A percentile compares a stretch with the other conserved stretches of the same genome.
Conservation (phyloP, 2,888 invertebrate species). For the Tribolium freemani region DNA sequence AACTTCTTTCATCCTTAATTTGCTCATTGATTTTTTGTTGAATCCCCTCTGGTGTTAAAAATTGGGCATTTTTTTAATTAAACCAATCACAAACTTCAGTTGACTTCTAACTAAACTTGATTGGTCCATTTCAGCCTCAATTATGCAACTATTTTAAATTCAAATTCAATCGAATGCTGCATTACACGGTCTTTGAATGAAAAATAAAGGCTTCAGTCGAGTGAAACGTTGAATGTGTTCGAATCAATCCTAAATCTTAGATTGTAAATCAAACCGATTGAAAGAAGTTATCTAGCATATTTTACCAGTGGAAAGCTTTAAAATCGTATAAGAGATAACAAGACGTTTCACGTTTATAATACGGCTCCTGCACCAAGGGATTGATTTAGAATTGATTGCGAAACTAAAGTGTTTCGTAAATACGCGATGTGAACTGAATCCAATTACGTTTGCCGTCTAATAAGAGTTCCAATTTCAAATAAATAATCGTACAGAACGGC, state of each 20-base stretch:
- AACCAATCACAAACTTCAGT: neutral
- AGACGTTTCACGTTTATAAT: slow-evolving; percentile 29
- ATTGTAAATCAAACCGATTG: slow-evolving; percentile 3
- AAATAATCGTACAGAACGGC: slow-evolving; percentile 7
- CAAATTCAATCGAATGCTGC: neutral
- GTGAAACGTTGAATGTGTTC: neutral
- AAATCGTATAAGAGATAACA: slow-evolving; percentile 21
- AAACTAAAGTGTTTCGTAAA: slow-evolving; percentile 40
- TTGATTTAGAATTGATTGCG: slow-evolving; percentile 39
- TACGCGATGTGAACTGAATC: slow-evolving; percentile 34
- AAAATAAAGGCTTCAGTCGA: slow-evolving; percentile 1
- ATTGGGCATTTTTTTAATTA: slow-evolving; percentile 14
- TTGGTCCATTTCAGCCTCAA: neutral
- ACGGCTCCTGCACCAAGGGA: neutral
- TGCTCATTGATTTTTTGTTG: slow-evolving; percentile 7
- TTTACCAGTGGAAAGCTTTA: slow-evolving; percentile 14
- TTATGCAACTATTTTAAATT: slow-evolving; percentile 5
- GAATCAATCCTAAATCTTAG: slow-evolving; percentile 6
- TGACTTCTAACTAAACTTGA: neutral
- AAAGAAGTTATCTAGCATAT: slow-evolving; percentile 10
- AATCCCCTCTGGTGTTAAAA: neutral
- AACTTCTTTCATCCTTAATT: slow-evolving; percentile 18
- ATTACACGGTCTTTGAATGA: neutral
- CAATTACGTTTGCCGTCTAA: slow-evolving; percentile 31
- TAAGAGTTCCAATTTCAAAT: slow-evolving; percentile 26